Base-by-base conservation (phyloP, 2,113 vertebrate genomes). In the Otocyon megalotis region DNA sequence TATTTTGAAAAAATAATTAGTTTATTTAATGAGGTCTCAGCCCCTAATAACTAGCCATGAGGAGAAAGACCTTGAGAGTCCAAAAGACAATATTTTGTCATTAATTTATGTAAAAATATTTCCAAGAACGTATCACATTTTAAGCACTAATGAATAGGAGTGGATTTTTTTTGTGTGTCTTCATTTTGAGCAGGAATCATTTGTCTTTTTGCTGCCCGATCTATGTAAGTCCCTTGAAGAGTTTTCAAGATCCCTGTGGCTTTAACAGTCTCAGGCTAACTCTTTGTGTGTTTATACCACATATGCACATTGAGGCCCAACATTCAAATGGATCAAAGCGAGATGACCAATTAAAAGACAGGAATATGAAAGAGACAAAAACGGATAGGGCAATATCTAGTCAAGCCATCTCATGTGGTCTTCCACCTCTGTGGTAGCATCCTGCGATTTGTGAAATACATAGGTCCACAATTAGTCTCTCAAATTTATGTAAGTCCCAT, bases 351-450 rank as follows among this genome's bases (percentile, higher is more conserved):
- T 13, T 35, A 8, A 43, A 65, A 56, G 50, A 37, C 60, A 58
- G 15, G n/a, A 77, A 13, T 4, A 16, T 12, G 24, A n/a, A 54
- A 30, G 3, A 35, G 15, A 58, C 5, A 72, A 35, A 17, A 71
- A 71, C 4, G 15, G 56, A 37, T 4, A 12, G 4, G 2, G 0
- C 8, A 10, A 13, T 0, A 11, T 3, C 35, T 35, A 12, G 1
- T 74, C 58, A 32, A 37, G 16, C 26, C 22, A 24, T n/a, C 8
- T 48, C 50, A 28, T 56, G 24, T 8, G 4, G 1, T 15, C 1
- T 2, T 12, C 4, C 24, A 5, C 1, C 5, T 17, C 22, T 50
- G 2, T 30, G 37, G 8, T 9, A 24, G 12, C 10, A n/a, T 54
- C 20, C 16, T 50, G 19, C 4, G 43, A 9, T 86, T 48, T 63